A percentile compares a stretch with the other conserved stretches of the same genome.
Conservation (phyloP, 2,113 vertebrate species). For the Leptobrachium leishanense region DNA sequence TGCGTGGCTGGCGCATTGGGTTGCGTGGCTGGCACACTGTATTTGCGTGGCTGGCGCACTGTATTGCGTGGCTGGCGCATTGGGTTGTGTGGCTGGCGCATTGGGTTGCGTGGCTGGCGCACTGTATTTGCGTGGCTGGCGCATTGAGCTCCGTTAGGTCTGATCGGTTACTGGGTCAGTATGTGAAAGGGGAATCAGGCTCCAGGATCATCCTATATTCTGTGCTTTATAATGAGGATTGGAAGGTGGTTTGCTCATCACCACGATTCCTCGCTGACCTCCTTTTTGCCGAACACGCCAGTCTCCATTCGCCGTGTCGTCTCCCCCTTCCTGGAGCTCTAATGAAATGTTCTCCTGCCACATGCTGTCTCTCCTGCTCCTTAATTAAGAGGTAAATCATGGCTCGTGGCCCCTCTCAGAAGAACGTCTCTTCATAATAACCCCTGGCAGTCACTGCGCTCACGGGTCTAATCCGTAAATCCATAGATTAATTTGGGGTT, state of each 20-base stretch:
- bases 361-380: background rate
- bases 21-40: too few species aligned
- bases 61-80: too few species aligned
- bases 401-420: background rate
- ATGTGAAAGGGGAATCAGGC: background rate
- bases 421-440: background rate
- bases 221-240: background rate
- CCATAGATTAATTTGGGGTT: constrained; percentile 42
- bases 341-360: constrained; percentile 27
- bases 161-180: background rate
- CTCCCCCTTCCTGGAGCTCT: background rate
- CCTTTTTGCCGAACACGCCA: background rate
- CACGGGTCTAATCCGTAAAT: constrained; percentile 35
- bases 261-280: background rate
- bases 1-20: too few species aligned
- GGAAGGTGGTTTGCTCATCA: background rate
- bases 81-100: too few species aligned
- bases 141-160: too few species aligned
- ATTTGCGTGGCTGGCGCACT: too few species aligned
- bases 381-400: constrained; percentile 29
- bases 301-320: background rate
- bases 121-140: too few species aligned
- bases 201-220: background rate
- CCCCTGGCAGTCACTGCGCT: constrained; percentile 17
- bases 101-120: too few species aligned